Evolutionary conservation across 2,797 vertebrate genomes (phyloP).

Genomic region (Erethizon dorsatum): DNA sequence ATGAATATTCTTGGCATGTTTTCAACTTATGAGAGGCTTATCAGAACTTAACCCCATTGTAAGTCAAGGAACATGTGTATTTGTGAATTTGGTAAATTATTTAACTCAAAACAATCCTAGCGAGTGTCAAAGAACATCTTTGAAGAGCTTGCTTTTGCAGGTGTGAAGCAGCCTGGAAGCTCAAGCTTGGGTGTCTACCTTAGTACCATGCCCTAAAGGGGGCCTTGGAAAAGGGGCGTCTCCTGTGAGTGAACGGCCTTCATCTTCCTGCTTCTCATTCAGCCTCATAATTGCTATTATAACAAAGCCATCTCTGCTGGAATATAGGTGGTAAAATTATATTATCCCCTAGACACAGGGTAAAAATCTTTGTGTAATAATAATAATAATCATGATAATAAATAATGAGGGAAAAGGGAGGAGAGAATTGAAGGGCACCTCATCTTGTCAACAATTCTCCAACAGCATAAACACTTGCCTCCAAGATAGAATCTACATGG

Average conservation of each 20-base stretch:
- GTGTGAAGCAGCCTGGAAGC: not conserved
- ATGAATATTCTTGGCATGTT: too few relatives aligned
- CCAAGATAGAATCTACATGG: not conserved
- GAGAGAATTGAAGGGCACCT: not conserved
- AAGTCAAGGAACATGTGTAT: not conserved
- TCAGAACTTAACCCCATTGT: not conserved
- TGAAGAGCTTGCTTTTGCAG: not conserved
- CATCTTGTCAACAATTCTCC: not conserved
- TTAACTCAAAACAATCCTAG: not conserved
- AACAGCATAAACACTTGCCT: not conserved
- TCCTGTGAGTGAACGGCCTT: not conserved
- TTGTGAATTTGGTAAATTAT: slow-evolving; percentile 26
- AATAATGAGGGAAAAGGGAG: not conserved
- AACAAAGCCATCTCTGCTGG: not conserved
- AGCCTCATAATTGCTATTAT: not conserved
- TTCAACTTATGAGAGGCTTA: not conserved
- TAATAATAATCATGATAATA: not conserved
- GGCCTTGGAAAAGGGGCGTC: fast-evolving
- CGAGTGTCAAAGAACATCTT: not conserved
- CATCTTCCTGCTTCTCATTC: not conserved
- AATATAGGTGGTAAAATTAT: not conserved
- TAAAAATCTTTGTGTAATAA: not conserved
- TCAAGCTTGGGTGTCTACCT: too few relatives aligned
- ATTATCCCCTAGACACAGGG: not conserved
- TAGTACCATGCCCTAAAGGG: not conserved